Evolutionary conservation across 2,888 invertebrate species (phyloP), one percentile per base, ranked within the genome.

Genomic region (Macrophya annulata): DNA sequence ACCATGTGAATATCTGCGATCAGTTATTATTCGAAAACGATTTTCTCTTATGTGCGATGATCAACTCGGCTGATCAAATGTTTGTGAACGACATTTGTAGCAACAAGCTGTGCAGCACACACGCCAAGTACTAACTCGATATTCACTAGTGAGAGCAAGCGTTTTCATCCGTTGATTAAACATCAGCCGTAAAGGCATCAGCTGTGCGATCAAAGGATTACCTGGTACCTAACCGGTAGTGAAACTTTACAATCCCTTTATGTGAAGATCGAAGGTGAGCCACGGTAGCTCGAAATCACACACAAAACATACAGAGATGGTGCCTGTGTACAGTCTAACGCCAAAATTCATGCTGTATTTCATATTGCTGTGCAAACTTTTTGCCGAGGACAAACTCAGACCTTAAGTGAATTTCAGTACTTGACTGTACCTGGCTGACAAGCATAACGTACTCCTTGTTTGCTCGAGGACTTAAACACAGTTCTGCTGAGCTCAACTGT

Each of bases 201-300:
- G 83, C 83, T 83, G 83, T 59, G 71, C 83, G 83, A 83, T 83
- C 83, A 83, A 83, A 83, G 83, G 83, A 83, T 83, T 83, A 77
- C 77, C 51, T 51, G 77, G 40, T 77, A 40, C 37, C 25, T 68
- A 74, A 45, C 74, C 74, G n/a, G 74, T 10, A 10, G 74, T 21
- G 74, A 55, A 77, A 77, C 77, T 77, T 77, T 25, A 31, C 51
- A 55, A 77, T 77, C 77, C 77, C 77, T 55, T 48, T 77, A 55
- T 77, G 37, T 31, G 55, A 74, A 74, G 72, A 74, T 74, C 72
- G 72, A 43, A 74, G 43, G 72, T 74, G 72, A 74, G 45, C 17
- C n/a, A 17, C 40, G 45, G 45, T 21, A 45, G 45, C 12, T 43
- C 45, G 17, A 21, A 74, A 45, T 74, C n/a, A 74, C 71, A 71